phyloP scores from a whole-genome alignment of 2,888 invertebrate species.

The Heliconius erato region DNA sequence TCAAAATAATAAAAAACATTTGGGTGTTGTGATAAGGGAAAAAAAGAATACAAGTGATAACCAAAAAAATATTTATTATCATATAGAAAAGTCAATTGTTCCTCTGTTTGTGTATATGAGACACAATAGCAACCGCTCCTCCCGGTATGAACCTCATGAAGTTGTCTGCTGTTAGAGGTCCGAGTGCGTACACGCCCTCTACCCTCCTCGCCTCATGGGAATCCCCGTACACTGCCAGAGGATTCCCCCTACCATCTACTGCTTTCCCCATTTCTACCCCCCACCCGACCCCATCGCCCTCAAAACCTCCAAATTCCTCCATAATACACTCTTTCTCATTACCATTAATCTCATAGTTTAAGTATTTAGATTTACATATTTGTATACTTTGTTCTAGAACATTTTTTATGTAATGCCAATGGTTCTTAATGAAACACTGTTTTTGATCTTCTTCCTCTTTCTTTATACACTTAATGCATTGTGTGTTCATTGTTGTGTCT shows the following conservation, averaged over 20 bases:
- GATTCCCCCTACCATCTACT: conserved; percentile 92
- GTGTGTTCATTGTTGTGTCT: conserved; percentile 47
- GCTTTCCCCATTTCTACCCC: conserved; percentile 87
- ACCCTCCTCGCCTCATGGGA: conserved; percentile 90
- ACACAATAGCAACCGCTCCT: conserved; percentile 89
- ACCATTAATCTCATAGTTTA: conserved; percentile 75
- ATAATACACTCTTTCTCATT: conserved; percentile 68
- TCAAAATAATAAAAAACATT: neutral
- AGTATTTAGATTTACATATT: conserved; percentile 76
- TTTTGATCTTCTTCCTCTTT: conserved; percentile 67
- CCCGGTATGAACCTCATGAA: conserved; percentile 96
- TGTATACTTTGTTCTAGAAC: conserved; percentile 79
- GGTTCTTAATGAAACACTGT: conserved; percentile 75
- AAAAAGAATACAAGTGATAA: neutral
- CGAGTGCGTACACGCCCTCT: conserved; percentile 92
- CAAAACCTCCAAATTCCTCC: conserved; percentile 64
- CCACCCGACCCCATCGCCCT: conserved; percentile 84
- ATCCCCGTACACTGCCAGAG: conserved; percentile 90
- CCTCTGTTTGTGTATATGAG: conserved; percentile 75
- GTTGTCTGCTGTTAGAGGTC: conserved; percentile 96
- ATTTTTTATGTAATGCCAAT: conserved; percentile 79
- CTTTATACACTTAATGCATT: conserved; percentile 65
- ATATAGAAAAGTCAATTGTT: conserved; percentile 52
- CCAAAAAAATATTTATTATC: conserved; percentile 54
- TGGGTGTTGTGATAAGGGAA: neutral